Base-by-base conservation (phyloP, 2,797 vertebrate species). In the Leucoraja ocellata region DNA sequence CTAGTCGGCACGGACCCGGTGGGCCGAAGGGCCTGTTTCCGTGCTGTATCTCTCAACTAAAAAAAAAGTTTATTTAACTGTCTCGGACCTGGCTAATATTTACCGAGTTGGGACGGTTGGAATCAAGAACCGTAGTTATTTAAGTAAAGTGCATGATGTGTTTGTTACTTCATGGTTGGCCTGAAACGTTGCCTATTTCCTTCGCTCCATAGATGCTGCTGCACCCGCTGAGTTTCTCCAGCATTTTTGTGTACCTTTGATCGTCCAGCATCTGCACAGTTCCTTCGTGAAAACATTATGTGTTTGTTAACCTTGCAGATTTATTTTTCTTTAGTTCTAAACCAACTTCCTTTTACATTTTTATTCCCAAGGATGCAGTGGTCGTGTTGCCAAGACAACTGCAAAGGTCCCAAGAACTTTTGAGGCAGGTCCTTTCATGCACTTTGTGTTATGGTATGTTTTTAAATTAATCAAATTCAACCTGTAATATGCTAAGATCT, bases 371-470 rank as follows among this genome's bases (percentile, higher is more conserved):
- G 90, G 4, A 73, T 74, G 23, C 90, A 54, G 90, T 92, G 71
- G 36, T 76, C n/a, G 90, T 92, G 4, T 76, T 92, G 36, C 90
- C 90, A 46, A 92, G 36, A 46, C 90, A 92, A 25, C 36, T 16
- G 23, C 90, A 58, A 92, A 39, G 23, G 10, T 46, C 90, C 71
- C 36, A 76, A 76, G 90, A 92, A 11, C 21, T 16, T 0, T 28
- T 96, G n/a, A 84, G 94, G 90, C 93, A n/a, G 28, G 93, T 96
- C 23, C 94, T 83, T 46, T 90, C 83, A 0, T 96, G 96, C 58
- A 95, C 95, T 16, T 94, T 96, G 93, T 96, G 96, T 93, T 95
- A 93, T 0, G 96, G 96, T 96, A 94, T 95, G 95, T 54, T 88
- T 91, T 88, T 18, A 93, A 18, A 71, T 93, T 93, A 93, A 93